Conservation (phyloP, 92 coral and sea anemone genomes). For the Palythoa grandiflora region DNA sequence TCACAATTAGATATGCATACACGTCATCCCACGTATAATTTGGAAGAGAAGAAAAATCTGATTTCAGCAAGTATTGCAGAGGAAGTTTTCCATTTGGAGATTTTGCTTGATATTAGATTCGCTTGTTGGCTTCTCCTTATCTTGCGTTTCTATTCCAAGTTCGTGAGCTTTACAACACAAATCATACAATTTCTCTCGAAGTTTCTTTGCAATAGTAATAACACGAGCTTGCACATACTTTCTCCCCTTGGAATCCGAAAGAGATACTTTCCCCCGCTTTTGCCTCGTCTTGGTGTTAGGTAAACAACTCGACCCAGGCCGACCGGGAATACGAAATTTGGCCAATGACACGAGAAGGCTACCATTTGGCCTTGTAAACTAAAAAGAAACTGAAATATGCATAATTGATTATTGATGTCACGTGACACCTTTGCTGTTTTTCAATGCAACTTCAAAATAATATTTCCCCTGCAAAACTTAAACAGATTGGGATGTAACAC, state of each 20-base stretch:
- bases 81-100: constrained; percentile 23
- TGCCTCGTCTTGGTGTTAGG: constrained; percentile 54
- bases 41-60: constrained; percentile 37
- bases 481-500: too few species aligned
- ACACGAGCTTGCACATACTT: not conserved
- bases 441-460: too few species aligned
- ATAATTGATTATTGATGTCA: too few species aligned
- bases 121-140: constrained; percentile 1
- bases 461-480: too few species aligned
- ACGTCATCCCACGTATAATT: constrained; percentile 38
- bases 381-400: too few species aligned
- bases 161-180: constrained; percentile 28
- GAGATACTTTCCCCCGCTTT: not conserved
- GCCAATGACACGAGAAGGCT: not conserved
- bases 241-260: not conserved
- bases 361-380: too few species aligned
- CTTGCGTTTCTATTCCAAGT: constrained; percentile 16
- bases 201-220: constrained; percentile 28
- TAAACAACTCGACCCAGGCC: constrained; percentile 37
- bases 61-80: constrained; percentile 11
- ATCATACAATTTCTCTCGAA: constrained; percentile 11
- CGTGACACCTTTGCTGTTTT: too few species aligned
- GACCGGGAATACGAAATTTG: constrained; percentile 42
- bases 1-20: constrained; percentile 53
- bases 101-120: not conserved